Base-by-base conservation (phyloP, 2,888 invertebrate genomes). In the Drosophila ustulata region DNA sequence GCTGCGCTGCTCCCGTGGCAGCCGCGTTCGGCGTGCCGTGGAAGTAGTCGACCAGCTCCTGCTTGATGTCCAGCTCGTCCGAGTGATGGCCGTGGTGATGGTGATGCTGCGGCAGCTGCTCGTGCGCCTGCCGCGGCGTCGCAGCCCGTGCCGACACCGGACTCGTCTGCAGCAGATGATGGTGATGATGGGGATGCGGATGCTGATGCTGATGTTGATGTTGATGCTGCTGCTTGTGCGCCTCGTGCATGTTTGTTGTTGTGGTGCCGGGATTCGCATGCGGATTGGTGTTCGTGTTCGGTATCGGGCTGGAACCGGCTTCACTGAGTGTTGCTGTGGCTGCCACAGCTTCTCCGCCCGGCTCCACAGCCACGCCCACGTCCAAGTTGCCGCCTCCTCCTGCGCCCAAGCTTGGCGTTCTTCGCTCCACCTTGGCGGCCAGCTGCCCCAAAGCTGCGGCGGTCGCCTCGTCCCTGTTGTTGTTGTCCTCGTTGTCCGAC, bases 21-120 rank as follows among this genome's bases (percentile, higher is more conserved):
- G 34, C 34, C 4, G 56, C 3, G n/a, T 18, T 18, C 18, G 84
- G 82, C 37, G 39, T 41, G 39, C 39, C 39, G 65, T 91, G 91
- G 59, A 91, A 89, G 32, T 89, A 91, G 41, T 92, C 91, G 3
- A 91, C 88, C 23, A 92, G 75, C 81, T 91, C 91, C 66, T 91
- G 91, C 57, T 91, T 91, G 46, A 91, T 91, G 43, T 90, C 90
- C 56, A 92, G 64, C 8, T 92, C 91, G 11, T 90, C 88, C n/a
- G 62, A 64, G 6, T 77, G 84, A 39, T 79, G 72, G 6, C 39
- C 59, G 11, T 65, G 68, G 11, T 47, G 71, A 7, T 66, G 66
- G 7, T 43, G 61, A 11, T 43, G 75, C 52, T 52, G 69, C 26
- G 55, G 80, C 41, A 65, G 58, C 50, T 86, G 86, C 58, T 89